Evolutionary conservation across 2,888 invertebrate species (phyloP).

Genomic region (Epinotia nisella): DNA sequence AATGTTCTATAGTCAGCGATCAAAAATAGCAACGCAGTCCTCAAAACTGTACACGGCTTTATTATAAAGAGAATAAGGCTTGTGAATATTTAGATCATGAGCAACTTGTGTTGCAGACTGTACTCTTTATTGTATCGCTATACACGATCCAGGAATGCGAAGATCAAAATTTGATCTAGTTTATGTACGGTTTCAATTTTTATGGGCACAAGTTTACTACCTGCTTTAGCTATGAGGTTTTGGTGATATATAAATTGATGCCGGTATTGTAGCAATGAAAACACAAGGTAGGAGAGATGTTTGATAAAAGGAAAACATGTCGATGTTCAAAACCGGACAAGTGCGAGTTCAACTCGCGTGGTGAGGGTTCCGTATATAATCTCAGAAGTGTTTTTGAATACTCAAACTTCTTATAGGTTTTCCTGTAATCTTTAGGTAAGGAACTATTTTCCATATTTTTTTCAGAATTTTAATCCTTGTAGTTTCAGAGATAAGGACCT

Average conservation of each 20-base stretch:
- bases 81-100: neutral
- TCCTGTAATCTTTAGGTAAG: too few relatives aligned
- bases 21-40: neutral
- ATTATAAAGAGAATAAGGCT: neutral
- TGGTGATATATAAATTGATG: constrained; percentile 3
- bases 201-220: constrained; percentile 26
- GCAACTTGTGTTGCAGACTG: neutral
- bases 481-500: too few relatives aligned
- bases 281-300: neutral
- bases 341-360: too few relatives aligned
- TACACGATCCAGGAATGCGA: constrained; percentile 16
- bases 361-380: too few relatives aligned
- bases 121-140: constrained; percentile 23
- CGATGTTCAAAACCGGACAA: too few relatives aligned
- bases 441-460: too few relatives aligned
- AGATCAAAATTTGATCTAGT: constrained; percentile 30
- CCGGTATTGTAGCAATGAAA: neutral
- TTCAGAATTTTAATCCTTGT: too few relatives aligned
- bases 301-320: too few relatives aligned
- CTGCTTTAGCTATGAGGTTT: constrained; percentile 15
- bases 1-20: neutral
- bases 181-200: constrained; percentile 28
- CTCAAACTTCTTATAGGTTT: too few relatives aligned
- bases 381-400: too few relatives aligned
- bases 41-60: neutral